Conservation (phyloP, 2,113 vertebrate genomes). For the Limnothrissa miodon region DNA sequence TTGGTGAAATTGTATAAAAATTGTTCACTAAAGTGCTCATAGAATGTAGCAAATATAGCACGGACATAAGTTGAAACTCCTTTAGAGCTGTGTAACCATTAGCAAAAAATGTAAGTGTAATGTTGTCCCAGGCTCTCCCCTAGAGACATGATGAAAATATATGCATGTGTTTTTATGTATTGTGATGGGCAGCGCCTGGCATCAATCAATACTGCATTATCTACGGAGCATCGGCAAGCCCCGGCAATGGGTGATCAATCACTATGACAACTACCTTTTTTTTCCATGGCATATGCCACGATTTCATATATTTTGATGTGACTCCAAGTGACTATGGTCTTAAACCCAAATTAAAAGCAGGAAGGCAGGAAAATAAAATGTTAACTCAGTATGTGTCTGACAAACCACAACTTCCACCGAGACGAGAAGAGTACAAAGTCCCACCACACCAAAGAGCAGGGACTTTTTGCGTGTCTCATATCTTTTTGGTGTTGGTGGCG, state of each 20-base stretch:
- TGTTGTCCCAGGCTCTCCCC: too few relatives aligned
- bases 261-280: slow-evolving; percentile 41
- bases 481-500: not conserved
- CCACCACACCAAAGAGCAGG: not conserved
- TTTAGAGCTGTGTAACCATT: too few relatives aligned
- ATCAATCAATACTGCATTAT: slow-evolving; percentile 65
- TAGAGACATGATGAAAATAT: slow-evolving; percentile 29
- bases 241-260: slow-evolving; percentile 58
- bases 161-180: slow-evolving; percentile 28
- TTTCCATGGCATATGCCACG: not conserved
- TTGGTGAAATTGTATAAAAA: too few relatives aligned
- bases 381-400: not conserved
- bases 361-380: slow-evolving; percentile 54
- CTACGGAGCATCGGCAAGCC: slow-evolving; percentile 45
- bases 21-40: too few relatives aligned
- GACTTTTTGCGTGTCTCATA: not conserved
- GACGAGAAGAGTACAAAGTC: not conserved
- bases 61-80: too few relatives aligned
- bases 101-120: too few relatives aligned
- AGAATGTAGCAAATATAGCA: too few relatives aligned
- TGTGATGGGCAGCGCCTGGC: slow-evolving; percentile 41
- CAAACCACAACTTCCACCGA: slow-evolving; percentile 28
- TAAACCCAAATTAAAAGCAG: slow-evolving; percentile 47
- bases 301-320: slow-evolving; percentile 33
- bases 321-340: slow-evolving; percentile 39